A percentile compares a stretch with the other conserved stretches of the same genome.
phyloP scores from a whole-genome alignment of 2,113 vertebrate genomes.

The Lichenostomus cassidix region DNA sequence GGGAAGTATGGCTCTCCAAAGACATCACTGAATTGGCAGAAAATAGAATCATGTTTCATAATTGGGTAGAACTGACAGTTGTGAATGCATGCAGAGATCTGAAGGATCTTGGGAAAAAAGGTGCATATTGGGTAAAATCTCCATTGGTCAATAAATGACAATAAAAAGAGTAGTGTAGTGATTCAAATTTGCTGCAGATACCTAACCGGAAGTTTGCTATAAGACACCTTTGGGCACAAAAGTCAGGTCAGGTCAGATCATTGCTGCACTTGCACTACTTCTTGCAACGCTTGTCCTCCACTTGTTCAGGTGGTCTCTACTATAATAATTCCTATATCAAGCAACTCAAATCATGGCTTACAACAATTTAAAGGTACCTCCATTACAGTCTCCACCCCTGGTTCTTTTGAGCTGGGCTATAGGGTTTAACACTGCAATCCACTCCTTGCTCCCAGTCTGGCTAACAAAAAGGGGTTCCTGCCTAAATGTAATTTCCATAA shows the following conservation, averaged over 20 bases:
- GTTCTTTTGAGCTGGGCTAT: background rate
- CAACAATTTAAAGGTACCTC: fast-evolving
- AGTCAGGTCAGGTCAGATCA: background rate
- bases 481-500: background rate
- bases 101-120: background rate
- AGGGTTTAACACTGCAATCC: background rate
- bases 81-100: background rate
- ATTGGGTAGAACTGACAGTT: background rate
- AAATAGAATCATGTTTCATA: background rate
- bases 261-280: background rate
- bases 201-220: background rate
- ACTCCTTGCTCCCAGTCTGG: background rate
- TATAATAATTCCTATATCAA: background rate
- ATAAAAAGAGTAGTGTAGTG: background rate
- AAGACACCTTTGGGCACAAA: background rate
- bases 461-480: background rate
- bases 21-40: background rate
- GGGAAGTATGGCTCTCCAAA: background rate
- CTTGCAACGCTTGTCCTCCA: background rate
- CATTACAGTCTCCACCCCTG: background rate
- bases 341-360: background rate
- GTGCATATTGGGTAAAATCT: background rate
- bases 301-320: background rate
- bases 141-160: background rate
- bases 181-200: background rate